Percentiles rank a stretch among this genome's conserved stretches.
phyloP scores from a whole-genome alignment of 2,113 vertebrate species.

The Rhea americana region DNA sequence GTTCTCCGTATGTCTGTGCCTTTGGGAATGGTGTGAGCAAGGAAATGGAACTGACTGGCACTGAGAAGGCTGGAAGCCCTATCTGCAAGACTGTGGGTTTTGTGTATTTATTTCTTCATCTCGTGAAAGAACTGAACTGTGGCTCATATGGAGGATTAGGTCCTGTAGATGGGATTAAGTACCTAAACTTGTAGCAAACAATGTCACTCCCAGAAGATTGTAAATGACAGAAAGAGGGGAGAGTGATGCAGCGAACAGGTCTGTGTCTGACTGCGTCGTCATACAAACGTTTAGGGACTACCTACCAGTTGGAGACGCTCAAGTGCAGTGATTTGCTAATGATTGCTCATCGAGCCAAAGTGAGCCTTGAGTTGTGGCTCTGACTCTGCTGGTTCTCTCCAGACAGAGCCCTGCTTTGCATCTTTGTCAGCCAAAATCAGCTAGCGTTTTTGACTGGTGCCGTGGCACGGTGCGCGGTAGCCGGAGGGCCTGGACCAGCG shows the following conservation, averaged over 20 bases:
- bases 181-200: too few species aligned
- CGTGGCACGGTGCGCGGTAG: too few species aligned
- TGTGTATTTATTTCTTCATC: too few species aligned
- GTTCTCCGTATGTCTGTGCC: too few species aligned
- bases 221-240: too few species aligned
- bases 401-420: neutral
- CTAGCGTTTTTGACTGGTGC: neutral
- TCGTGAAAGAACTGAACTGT: too few species aligned
- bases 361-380: neutral
- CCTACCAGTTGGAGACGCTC: neutral
- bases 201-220: too few species aligned
- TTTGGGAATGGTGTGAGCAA: too few species aligned
- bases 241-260: neutral
- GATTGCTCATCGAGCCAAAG: neutral
- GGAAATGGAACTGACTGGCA: neutral
- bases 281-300: neutral
- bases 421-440: neutral
- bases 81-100: too few species aligned
- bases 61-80: neutral
- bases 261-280: neutral
- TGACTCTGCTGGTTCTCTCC: neutral
- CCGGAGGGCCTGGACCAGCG: too few species aligned
- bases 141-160: too few species aligned
- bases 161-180: too few species aligned
- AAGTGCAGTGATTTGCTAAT: neutral